Evolutionary conservation across 2,797 vertebrate genomes (phyloP).

Genomic region (Botia kubotai): DNA sequence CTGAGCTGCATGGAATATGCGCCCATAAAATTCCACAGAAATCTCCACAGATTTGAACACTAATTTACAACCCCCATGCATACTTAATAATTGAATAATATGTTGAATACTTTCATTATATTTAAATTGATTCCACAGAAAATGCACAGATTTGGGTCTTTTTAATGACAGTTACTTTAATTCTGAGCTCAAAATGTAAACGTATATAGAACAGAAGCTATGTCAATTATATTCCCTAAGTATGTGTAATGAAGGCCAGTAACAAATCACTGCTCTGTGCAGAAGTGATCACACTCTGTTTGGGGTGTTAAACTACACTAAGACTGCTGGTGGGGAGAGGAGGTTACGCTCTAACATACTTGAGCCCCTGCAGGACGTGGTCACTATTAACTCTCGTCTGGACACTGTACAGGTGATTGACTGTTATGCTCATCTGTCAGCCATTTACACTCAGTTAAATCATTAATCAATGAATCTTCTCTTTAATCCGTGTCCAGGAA

Average conservation of each 20-base stretch:
- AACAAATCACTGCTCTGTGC: slow-evolving; percentile 49
- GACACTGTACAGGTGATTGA: slow-evolving; percentile 83
- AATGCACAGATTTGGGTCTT: background rate
- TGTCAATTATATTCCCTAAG: background rate
- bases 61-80: background rate
- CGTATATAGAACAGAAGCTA: background rate
- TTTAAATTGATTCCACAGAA: background rate
- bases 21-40: background rate
- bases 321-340: slow-evolving; percentile 91
- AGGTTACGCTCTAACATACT: slow-evolving; percentile 93
- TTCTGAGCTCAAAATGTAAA: background rate
- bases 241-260: background rate
- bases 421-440: background rate
- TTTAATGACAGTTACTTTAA: background rate
- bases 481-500: slow-evolving; percentile 69
- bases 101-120: background rate
- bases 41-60: background rate
- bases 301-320: slow-evolving; percentile 93
- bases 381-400: slow-evolving; percentile 90
- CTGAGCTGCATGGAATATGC: background rate
- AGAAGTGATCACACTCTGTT: slow-evolving; percentile 91
- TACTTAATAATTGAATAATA: too few relatives aligned
- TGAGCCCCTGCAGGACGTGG: slow-evolving; percentile 88
- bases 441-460: background rate
- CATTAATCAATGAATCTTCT: background rate